Percentiles rank a stretch among this genome's conserved stretches.
These are phyloP conservation scores for Oligia strigilis DNA, from an alignment of 2,888 invertebrate genomes.

Conservation along the genomic window DNA sequence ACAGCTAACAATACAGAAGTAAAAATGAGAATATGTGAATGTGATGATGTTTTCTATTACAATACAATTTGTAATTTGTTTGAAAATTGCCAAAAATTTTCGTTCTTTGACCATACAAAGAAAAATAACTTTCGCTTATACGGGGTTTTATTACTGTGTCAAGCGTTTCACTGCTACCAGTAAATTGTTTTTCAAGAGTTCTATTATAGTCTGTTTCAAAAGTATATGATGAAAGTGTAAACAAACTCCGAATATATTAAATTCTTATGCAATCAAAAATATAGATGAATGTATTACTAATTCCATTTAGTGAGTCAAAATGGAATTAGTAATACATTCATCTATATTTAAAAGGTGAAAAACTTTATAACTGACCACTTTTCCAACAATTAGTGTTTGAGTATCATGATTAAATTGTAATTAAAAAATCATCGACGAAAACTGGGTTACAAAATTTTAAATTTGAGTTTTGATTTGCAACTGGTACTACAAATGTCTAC, in stretches of 20 bases:
- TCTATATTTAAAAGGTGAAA: too few relatives aligned
- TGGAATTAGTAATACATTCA: background rate
- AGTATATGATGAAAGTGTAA: background rate
- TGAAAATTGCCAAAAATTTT: background rate
- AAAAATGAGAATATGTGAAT: too few relatives aligned
- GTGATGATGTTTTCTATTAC: too few relatives aligned
- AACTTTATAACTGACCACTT: too few relatives aligned
- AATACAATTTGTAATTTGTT: background rate
- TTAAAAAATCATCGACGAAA: background rate
- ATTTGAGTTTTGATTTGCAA: too few relatives aligned
- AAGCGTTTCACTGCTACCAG: background rate
- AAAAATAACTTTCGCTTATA: background rate
- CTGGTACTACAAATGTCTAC: too few relatives aligned
- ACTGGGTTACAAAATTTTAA: background rate
- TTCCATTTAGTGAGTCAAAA: too few relatives aligned
- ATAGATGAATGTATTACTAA: too few relatives aligned
- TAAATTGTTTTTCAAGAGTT: background rate
- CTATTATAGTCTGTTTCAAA: background rate
- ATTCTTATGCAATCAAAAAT: too few relatives aligned
- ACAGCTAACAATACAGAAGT: too few relatives aligned
- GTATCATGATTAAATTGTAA: background rate
- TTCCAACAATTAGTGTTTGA: too few relatives aligned
- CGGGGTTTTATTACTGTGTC: background rate
- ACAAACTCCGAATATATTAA: background rate
- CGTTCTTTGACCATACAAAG: background rate